Base-by-base conservation (phyloP, 2,797 vertebrate species). In the Tenualosa thibaudeaui region DNA sequence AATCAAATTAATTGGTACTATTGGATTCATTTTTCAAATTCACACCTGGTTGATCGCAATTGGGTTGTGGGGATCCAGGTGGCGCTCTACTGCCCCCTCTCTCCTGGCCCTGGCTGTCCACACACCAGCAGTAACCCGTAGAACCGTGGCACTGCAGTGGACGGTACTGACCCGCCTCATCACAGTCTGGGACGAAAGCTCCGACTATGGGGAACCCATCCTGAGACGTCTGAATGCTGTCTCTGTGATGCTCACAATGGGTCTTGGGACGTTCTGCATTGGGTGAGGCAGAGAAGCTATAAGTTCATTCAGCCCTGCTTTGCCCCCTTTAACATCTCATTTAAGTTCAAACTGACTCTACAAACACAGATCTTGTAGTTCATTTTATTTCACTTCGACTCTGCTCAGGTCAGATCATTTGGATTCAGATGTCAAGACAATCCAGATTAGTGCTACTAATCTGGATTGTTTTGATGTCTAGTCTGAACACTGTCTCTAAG, bases 61-160 rank as follows among this genome's bases (percentile, higher is more conserved):
- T 89, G 0, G 91, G 91, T 0, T 85, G 91, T 0, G 88, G 81
- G 3, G 89, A 87, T 46, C 95, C 94, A 0, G 95, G 95, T 0
- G 88, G 86, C 0, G 90, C 94, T 43, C 90, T 89, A 0, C 94
- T 96, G 7, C 95, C 94, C 0, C 91, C 87, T 19, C 95, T 90
- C 88, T 96, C 95, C 51, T 92, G 93, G 10, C 96, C 96, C 0
- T 89, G 82, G 0, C 13, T 83, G 0, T 95, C 91, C 89, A 97
- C 96, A 0, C 96, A 96, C 96, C 96, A 96, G 89, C 96, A 96
- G 86, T 95, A 86, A 78, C 96, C 96, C 0, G 93, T 93, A 89
- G 94, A 92, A 24, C 93, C 0, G 0, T 95, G 95, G 86, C 96
- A 96, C 90, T 96, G 96, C 58, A 94, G 91, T 0, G 95, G 89